A percentile compares a stretch with the other conserved stretches of the same genome.
These are phyloP conservation scores for Orgyia antiqua DNA, from an alignment of 2,888 invertebrate species.

Conservation along the genomic window DNA sequence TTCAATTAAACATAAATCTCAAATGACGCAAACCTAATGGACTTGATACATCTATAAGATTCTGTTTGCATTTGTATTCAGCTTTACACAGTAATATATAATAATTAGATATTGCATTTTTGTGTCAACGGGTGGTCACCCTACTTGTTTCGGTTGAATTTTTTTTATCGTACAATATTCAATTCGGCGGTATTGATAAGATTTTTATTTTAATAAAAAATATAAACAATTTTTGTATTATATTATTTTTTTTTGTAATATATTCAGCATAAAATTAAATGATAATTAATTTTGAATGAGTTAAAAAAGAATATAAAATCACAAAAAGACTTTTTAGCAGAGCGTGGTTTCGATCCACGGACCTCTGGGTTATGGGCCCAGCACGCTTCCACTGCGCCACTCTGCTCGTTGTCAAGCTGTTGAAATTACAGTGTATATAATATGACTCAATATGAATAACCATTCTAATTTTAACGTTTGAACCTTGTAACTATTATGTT, in stretches of 20 bases:
- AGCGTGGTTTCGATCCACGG: constrained; percentile 94
- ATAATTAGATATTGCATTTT: constrained; percentile 8
- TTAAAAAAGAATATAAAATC: constrained; percentile 7
- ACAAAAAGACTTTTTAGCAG: constrained; percentile 75
- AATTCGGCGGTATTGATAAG: not conserved
- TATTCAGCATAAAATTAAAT: too few species aligned
- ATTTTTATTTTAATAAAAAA: not conserved
- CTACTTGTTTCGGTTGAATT: constrained; percentile 5
- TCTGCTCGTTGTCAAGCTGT: constrained; percentile 69
- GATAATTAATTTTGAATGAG: too few species aligned
- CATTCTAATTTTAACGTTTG: too few species aligned
- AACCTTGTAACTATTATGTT: too few species aligned
- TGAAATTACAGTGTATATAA: constrained; percentile 36
- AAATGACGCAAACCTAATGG: constrained; percentile 57
- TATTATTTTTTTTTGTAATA: too few species aligned
- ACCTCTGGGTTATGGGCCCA: constrained; percentile 93
- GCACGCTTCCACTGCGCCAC: constrained; percentile 91
- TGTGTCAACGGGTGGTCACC: constrained; percentile 11
- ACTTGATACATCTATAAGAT: constrained; percentile 41
- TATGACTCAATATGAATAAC: too few species aligned
- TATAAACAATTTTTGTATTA: too few species aligned
- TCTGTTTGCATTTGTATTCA: constrained; percentile 16
- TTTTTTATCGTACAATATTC: not conserved
- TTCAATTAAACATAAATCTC: constrained; percentile 76
- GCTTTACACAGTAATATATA: constrained; percentile 16